Conservation (phyloP, 2,797 vertebrate species). For the Amblyraja radiata region DNA sequence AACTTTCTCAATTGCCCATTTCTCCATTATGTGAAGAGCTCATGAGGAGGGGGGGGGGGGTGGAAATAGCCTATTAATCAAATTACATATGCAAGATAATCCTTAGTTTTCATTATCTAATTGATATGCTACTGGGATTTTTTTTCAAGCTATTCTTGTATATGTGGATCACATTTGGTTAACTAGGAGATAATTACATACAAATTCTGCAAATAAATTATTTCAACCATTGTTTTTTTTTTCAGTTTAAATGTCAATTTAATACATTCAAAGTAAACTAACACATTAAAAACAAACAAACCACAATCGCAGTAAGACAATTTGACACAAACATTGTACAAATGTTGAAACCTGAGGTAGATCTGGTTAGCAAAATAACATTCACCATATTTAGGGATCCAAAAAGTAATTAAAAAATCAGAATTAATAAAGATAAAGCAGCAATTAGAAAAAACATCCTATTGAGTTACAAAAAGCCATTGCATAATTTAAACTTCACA, state of each 20-base stretch:
- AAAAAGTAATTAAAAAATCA: conserved; percentile 55
- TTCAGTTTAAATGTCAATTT: conserved; percentile 37
- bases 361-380: conserved; percentile 72
- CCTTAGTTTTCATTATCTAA: too few species aligned
- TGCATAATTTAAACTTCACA: conserved; percentile 70
- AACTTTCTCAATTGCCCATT: not conserved
- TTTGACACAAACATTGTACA: conserved; percentile 55
- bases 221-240: conserved; percentile 24
- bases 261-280: conserved; percentile 39
- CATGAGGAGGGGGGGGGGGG: not conserved
- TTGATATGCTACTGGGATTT: too few species aligned
- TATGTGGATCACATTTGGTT: too few species aligned
- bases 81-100: too few species aligned
- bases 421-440: conserved; percentile 49
- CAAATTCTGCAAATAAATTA: conserved; percentile 34
- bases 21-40: not conserved
- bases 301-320: conserved; percentile 64
- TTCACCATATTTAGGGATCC: conserved; percentile 66
- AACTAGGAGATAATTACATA: not conserved
- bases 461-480: conserved; percentile 79
- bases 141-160: too few species aligned
- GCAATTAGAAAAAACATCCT: conserved; percentile 59
- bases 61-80: too few species aligned
- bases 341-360: conserved; percentile 83
- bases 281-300: conserved; percentile 68